Base-by-base conservation (phyloP, 2,888 invertebrate genomes). In the Pterostichus madidus region DNA sequence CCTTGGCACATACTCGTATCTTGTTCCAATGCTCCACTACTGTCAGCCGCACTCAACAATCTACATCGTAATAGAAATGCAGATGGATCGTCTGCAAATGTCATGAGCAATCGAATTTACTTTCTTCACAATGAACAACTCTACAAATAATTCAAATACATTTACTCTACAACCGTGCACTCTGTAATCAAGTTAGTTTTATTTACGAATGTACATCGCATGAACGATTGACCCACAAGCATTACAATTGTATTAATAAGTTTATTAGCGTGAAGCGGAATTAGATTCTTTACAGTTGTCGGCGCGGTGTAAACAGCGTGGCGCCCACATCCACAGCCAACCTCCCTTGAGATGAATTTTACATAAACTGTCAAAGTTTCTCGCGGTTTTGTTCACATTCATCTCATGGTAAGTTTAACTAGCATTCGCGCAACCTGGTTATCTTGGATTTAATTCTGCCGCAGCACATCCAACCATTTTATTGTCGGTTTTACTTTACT, bases 351-450 rank as follows among this genome's bases (percentile, higher is more conserved):
- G 64, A 64, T 64, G 35, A 64, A 64, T 64, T 64, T 64, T 64
- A 64, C 64, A 64, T 64, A 64, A 39, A 64, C 64, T 64, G 64
- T 64, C 64, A 64, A 64, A 64, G 64, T 64, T 64, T 64, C 32
- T 64, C 35, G 64, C 64, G 64, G 64, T 64, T 64, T 64, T 64
- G 35, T 35, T 64, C 32, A 35, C 64, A 64, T 64, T 64, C 35
- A 64, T 64, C 64, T 64, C 64, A 59, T 59, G 59, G 17, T 59
- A 31, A 59, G 59, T 59, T 59, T 59, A 59, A 59, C 59, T 59
- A 39, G 39, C 39, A 39, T 39, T 24, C 39, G 39, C 39, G 24
- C 59, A 59, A 59, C 59, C 59, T 59, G 59, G 59, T 59, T 59
- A 59, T 59, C 59, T 59, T 31, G 59, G 59, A 59, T 59, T 59